Evolutionary conservation across 2,888 invertebrate genomes (phyloP).

Genomic region (Carpatolechia fugitivella): DNA sequence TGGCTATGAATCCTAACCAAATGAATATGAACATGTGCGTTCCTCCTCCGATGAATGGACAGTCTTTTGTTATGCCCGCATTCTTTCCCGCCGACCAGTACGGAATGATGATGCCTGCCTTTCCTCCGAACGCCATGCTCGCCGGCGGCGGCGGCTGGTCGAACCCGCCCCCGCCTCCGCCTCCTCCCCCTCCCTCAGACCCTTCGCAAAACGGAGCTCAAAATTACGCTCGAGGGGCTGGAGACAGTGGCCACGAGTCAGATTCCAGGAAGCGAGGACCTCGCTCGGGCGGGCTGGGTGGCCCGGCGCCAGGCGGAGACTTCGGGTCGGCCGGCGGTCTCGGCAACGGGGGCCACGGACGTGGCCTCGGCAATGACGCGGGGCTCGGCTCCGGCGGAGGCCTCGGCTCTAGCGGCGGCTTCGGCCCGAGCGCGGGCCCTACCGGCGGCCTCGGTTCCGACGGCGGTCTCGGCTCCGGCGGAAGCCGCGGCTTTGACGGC

Average conservation of each 20-base stretch:
- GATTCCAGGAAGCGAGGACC: constrained; percentile 70
- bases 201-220: constrained; percentile 29
- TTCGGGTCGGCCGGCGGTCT: constrained; percentile 30
- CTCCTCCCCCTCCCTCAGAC: constrained; percentile 54
- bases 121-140: constrained; percentile 34
- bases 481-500: constrained; percentile 32
- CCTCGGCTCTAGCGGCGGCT: constrained; percentile 38
- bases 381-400: too few relatives aligned
- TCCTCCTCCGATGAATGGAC: constrained; percentile 56
- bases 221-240: constrained; percentile 52
- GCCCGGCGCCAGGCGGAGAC: constrained; percentile 35
- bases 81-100: constrained; percentile 66
- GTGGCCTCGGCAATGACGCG: constrained; percentile 31
- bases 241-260: constrained; percentile 66
- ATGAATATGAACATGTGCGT: constrained; percentile 67
- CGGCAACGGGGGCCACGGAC: constrained; percentile 20
- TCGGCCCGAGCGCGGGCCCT: constrained; percentile 33
- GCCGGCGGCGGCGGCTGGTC: constrained; percentile 56
- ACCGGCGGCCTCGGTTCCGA: too few relatives aligned
- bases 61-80: constrained; percentile 58
- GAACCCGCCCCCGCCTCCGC: constrained; percentile 63
- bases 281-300: constrained; percentile 41
- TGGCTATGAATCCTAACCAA: constrained; percentile 60
- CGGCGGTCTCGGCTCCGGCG: constrained; percentile 32
- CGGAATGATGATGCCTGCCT: constrained; percentile 61